Base-by-base conservation (phyloP, 2,888 invertebrate species). In the Aphrophora alni region DNA sequence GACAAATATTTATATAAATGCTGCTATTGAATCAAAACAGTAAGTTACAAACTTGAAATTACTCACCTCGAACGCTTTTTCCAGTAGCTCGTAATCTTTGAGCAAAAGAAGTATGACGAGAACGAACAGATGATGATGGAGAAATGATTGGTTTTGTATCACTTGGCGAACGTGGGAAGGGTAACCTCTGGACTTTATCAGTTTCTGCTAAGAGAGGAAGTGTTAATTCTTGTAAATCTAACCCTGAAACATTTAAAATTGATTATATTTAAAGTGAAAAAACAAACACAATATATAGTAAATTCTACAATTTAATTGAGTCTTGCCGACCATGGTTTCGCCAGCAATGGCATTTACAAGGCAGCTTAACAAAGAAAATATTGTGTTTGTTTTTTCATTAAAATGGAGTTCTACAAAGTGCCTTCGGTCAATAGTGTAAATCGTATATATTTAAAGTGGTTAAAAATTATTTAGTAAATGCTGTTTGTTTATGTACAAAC, bases 41-140 rank as follows among this genome's bases (percentile, higher is more conserved):
- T n/a, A n/a, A n/a, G n/a, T n/a, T n/a, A n/a, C n/a, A n/a, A n/a
- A n/a, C n/a, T n/a, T n/a, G n/a, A n/a, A n/a, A n/a, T n/a, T n/a
- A 33, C 77, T 59, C 81, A 86, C 87, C 95, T 86, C 95, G 95
- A 0, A 95, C 95, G 71, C 93, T 95, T 88, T 95, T 95, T 26
- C 95, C 94, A 0, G 96, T 96, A 12, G 95, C 95, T 38, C 96
- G 90, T 38, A 97, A 89, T 87, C 96, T 95, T 88, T 97, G 96
- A 0, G 97, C 96, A 87, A 97, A 95, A 85, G 95, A 96, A 88
- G 96, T 96, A 0, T 96, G 96, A 0, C 96, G 81, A 0, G 91
- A 91, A 26, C 91, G 87, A 68, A 91, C 88, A 81, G 90, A 90
- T n/a, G 91, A 89, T 0, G 91, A 90, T 0, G 91, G 91, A 0